Evolutionary conservation across 2,113 vertebrate species (phyloP), one percentile per base, ranked within the genome.

Genomic region (Gallinago undulata): DNA sequence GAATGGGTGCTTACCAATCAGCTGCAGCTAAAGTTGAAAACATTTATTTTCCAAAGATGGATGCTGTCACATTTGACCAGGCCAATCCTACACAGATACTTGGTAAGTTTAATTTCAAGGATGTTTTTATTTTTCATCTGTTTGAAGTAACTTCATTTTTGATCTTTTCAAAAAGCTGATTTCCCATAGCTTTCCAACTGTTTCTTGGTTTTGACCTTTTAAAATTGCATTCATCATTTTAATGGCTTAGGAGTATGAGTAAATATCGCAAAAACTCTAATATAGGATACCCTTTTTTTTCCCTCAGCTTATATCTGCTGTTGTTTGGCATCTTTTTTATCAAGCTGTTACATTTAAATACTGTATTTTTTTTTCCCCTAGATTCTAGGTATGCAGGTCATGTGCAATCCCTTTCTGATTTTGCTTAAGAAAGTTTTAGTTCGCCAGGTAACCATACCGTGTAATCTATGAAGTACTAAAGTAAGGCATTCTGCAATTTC

Each of bases 31-130:
- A 97, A 90, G 73, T 47, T 67, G 97, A 98, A 97, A 99, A 99
- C 96, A 98, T 99, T 96, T 99, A 99, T 97, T 99, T 99, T 93
- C 99, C 99, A 1, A 99, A 99, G 97, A 99, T 98, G 39, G 99
- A 99, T 24, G 98, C 98, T 76, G 98, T 99, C 50, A 99, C 98
- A 55, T 99, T 99, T 97, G 99, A 99, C 84, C 99, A 99, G 96
- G 99, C 99, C 77, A 99, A 99, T 93, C 93, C 98, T 92, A 96
- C 97, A 2, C 99, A 99, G 97, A 99, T 99, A 96, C 77, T 99
- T 53, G 98, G 99, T 99, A 75, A 97, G 98, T 97, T 12, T 95
- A 55, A 93, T 80, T 89, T 84, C 55, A 87, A 50, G 35, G 19
- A 33, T 78, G 18, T 13, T 48, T 87, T 92, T 63, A 24, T 47